phyloP scores from a whole-genome alignment of 2,797 vertebrate species.

The Emydoidea blandingii region DNA sequence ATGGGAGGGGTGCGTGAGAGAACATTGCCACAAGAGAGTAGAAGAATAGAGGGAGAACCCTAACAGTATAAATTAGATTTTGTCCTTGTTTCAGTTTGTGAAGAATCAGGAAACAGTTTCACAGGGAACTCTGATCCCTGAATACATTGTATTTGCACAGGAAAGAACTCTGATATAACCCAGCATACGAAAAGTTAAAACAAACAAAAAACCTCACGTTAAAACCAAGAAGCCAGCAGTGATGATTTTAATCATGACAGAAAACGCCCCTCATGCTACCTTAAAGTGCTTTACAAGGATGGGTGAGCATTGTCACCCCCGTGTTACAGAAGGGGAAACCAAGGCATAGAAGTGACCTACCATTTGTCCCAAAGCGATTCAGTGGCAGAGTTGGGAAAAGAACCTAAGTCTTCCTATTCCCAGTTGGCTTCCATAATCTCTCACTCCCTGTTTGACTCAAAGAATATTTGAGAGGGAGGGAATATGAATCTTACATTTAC shows the following conservation, averaged over 20 bases:
- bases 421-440: rapidly evolving
- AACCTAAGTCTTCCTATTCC: rapidly evolving
- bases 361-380: background rate
- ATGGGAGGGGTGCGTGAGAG: background rate
- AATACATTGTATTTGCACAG: background rate
- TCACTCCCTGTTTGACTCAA: rapidly evolving
- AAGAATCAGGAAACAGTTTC: background rate
- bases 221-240: background rate
- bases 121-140: rapidly evolving
- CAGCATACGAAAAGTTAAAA: background rate
- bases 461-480: rapidly evolving
- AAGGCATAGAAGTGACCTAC: rapidly evolving
- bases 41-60: background rate
- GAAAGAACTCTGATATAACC: background rate
- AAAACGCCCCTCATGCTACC: background rate
- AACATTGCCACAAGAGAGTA: background rate
- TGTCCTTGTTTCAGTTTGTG: background rate
- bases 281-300: rapidly evolving
- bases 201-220: rapidly evolving
- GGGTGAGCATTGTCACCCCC: rapidly evolving
- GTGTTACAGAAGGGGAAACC: rapidly evolving
- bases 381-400: background rate
- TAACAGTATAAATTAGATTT: rapidly evolving
- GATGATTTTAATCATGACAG: background rate
- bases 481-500: background rate